A percentile compares a stretch with the other conserved stretches of the same genome.
phyloP scores from a whole-genome alignment of 2,113 vertebrate genomes.

The Picathartes gymnocephalus region DNA sequence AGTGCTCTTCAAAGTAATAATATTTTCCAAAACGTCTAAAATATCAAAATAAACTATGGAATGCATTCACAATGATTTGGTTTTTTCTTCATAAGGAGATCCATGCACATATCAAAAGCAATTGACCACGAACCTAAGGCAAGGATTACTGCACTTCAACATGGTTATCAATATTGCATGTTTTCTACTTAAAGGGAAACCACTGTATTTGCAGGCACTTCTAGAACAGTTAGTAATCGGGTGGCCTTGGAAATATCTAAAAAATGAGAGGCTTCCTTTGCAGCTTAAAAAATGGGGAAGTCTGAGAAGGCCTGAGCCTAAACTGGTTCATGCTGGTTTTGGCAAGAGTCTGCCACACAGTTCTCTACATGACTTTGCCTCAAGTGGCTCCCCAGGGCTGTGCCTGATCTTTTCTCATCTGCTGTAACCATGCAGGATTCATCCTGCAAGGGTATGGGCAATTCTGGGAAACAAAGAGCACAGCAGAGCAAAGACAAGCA shows the following conservation, averaged over 20 bases:
- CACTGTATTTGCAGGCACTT: neutral
- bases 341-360: neutral
- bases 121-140: neutral
- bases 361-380: neutral
- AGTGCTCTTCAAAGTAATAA: slow-evolving; percentile 22
- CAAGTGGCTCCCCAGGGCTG: neutral
- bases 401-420: neutral
- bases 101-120: neutral
- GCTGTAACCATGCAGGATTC: neutral
- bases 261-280: neutral
- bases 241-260: neutral
- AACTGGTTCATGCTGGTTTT: neutral
- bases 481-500: neutral
- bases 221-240: neutral
- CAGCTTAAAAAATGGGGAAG: neutral
- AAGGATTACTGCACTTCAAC: neutral
- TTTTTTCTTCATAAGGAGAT: neutral
- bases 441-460: neutral
- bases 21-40: neutral
- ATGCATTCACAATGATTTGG: neutral
- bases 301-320: neutral
- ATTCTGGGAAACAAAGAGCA: neutral
- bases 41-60: neutral
- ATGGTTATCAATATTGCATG: neutral
- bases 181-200: neutral